Evolutionary conservation across 1,140 invertebrate genomes (phyloP), one percentile per base, ranked within the genome.

Genomic region (Drosophila mayri): DNA sequence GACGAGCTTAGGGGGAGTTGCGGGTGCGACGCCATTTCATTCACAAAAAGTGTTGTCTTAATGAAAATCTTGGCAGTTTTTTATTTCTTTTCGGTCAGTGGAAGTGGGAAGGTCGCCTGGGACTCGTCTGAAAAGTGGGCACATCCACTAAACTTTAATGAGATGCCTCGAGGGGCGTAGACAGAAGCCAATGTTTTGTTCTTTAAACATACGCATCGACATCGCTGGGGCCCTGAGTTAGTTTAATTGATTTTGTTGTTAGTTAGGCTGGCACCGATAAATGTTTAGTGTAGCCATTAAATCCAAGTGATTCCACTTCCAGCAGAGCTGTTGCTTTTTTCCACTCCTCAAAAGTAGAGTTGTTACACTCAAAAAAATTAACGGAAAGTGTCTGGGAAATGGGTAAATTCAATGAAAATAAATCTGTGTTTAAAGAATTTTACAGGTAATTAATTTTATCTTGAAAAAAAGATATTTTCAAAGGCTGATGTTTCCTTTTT

Each of bases 161-260:
- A 74, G 68, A 63, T 63, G 44, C 41, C 40, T 35, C 47, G 32
- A 59, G 74, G 70, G 63, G 74, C 54, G 40, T 59, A 49, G 32
- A 43, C 43, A 57, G 44, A 57, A 49, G 72, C 32, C 50, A 22
- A 32, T 43, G 40, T 50, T 30, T 54, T 41, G 50, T 49, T 73
- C 60, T 37, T 28, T 59, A 16, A 50, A 32, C 64, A 70, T n/a
- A 41, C n/a, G 22, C 60, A 43, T 63, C 52, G 32, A 16, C 32
- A 37, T 55, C 50, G 28, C 10, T n/a, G 35, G 35, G 61, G 52
- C 44, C 44, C 50, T 59, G 37, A 41, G 54, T 79, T 72, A 71
- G 52, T 78, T 77, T 79, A 79, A 79, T 79, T 79, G 77, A 79
- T 79, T 79, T 74, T 74, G 76, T 62, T 79, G 77, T 79, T 79